Percentiles rank a stretch among this genome's conserved stretches.
These are phyloP conservation scores for Mantis religiosa DNA, from an alignment of 2,888 invertebrate genomes.

Conservation along the genomic window DNA sequence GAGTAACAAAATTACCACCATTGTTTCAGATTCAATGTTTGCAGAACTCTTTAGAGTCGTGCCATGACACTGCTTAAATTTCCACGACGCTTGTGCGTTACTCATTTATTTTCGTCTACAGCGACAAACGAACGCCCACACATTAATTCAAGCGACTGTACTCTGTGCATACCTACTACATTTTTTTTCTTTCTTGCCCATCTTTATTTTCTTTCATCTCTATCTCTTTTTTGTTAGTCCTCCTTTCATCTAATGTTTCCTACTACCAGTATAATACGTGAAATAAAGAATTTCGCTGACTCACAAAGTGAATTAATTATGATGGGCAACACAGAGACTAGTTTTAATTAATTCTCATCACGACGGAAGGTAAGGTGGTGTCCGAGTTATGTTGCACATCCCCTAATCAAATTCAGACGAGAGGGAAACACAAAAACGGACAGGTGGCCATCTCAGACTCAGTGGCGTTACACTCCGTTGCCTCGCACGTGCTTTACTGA, in stretches of 20 bases:
- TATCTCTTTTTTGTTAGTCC: not conserved
- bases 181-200: not conserved
- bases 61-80: not conserved
- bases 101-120: not conserved
- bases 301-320: slow-evolving; percentile 27
- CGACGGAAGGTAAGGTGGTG: slow-evolving; percentile 11
- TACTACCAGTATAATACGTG: not conserved
- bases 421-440: slow-evolving; percentile 9
- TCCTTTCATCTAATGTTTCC: not conserved
- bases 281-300: slow-evolving; percentile 21
- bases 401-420: slow-evolving; percentile 26
- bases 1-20: too few relatives aligned
- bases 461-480: not conserved
- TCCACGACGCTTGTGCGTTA: not conserved
- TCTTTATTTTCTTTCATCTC: not conserved
- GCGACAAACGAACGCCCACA: not conserved
- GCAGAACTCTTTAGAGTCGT: not conserved
- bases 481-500: not conserved
- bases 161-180: not conserved
- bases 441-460: not conserved
- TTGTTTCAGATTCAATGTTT: too few relatives aligned
- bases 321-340: slow-evolving; percentile 26
- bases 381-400: slow-evolving; percentile 14
- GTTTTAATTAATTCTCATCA: slow-evolving; percentile 30
- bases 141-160: not conserved